phyloP scores from a whole-genome alignment of 2,797 vertebrate genomes.

The Sebastes baramenuke region DNA sequence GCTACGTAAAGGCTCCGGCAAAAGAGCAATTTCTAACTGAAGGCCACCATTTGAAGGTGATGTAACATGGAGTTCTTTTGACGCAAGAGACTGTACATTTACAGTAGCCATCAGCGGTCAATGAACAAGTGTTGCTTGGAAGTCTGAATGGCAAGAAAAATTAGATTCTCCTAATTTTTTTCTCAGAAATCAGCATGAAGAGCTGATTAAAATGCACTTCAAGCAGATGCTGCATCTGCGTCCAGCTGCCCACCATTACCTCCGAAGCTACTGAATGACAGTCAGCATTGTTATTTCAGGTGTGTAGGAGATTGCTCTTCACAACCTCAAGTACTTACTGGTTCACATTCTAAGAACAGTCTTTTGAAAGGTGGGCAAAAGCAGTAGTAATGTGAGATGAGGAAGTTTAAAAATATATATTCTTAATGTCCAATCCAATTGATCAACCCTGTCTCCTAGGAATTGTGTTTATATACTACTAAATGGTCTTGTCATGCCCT shows the following conservation, averaged over 20 bases:
- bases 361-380: background rate
- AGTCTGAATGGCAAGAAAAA: background rate
- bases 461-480: too few species aligned
- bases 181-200: background rate
- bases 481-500: too few species aligned
- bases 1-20: accelerated
- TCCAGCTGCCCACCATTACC: background rate
- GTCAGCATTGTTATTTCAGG: background rate
- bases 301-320: background rate
- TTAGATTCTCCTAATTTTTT: background rate
- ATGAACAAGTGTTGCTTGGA: slow-evolving; percentile 1
- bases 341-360: too few species aligned
- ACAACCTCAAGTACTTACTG: background rate
- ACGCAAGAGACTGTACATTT: background rate
- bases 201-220: background rate
- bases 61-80: background rate
- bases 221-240: background rate
- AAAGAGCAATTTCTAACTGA: background rate
- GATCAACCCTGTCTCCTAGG: too few species aligned
- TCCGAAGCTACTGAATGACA: background rate
- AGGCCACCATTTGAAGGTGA: background rate
- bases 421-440: too few species aligned
- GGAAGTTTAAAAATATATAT: background rate
- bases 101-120: background rate
- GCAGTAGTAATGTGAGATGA: background rate